Evolutionary conservation across 2,113 vertebrate genomes (phyloP), one percentile per base, ranked within the genome.

Genomic region (Myrmophylax atrothorax): DNA sequence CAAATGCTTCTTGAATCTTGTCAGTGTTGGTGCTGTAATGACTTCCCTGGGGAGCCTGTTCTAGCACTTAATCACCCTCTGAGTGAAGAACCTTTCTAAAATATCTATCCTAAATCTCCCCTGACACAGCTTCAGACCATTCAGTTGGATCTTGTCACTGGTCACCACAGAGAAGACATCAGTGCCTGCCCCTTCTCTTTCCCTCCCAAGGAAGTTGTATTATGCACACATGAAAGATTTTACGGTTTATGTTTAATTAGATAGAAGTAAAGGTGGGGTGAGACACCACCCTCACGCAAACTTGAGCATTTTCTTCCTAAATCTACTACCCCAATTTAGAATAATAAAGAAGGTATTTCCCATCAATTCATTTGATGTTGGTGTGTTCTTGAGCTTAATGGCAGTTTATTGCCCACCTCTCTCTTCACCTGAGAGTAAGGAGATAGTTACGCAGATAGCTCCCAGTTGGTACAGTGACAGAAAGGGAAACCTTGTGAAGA

Each of bases 371-470:
- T 62, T 70, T 37, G 16, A 58, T 38, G 25, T 25, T 49, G 11
- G 7, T 49, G 3, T n/a, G 6, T 25, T 67, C 46, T 56, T 49
- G 33, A 82, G 14, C 5, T 47, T 62, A 17, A 4, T 28, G 47
- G 5, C 10, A 58, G 3, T 14, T 62, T 46, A 70, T 58, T 20
- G 4, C 16, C 19, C 16, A 40, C 25, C 9, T 74, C 93, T 49
- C n/a, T 58, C 37, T 62, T 3, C 17, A 35, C 7, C 14, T 67
- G 56, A 59, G 47, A 10, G 44, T 52, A 47, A 24, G 11, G 23
- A 66, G 46, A 38, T 3, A 3, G 22, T 12, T 55, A 47, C 40
- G 37, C 0, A 2, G 7, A 17, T 31, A 44, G 0, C 9, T 77
- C 20, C 26, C 7, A 12, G 31, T 44, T 1, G 0, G 17, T 14